A percentile compares a stretch with the other conserved stretches of the same genome.
These are phyloP conservation scores for Triops cancriformis DNA, from an alignment of 1,140 invertebrate genomes.

Conservation along the genomic window DNA sequence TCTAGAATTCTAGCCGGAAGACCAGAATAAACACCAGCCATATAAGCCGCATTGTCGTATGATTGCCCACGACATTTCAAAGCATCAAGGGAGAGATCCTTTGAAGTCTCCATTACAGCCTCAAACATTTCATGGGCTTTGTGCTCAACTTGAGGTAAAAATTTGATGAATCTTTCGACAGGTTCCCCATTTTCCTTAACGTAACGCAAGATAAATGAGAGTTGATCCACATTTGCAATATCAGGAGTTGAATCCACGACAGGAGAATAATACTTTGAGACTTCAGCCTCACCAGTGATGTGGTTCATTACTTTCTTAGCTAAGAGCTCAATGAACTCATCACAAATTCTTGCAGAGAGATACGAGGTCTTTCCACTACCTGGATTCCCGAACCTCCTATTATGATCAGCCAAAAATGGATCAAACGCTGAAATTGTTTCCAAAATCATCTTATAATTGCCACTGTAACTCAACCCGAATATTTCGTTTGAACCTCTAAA, in stretches of 20 bases:
- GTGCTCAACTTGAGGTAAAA: no score
- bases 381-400: conserved; percentile 31
- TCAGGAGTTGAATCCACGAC: conserved; percentile 40
- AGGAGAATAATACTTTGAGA: conserved; percentile 38
- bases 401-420: conserved; percentile 30
- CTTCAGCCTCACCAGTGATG: conserved; percentile 36
- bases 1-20: no score
- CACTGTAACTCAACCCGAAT: background rate
- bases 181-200: background rate
- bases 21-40: no score
- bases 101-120: no score
- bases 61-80: no score
- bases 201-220: conserved; percentile 31
- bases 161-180: no score
- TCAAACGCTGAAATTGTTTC: no score
- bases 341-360: conserved; percentile 37
- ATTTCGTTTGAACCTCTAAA: background rate
- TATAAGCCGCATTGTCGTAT: no score
- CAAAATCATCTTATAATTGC: background rate
- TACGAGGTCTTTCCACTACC: conserved; percentile 30
- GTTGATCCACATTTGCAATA: conserved; percentile 38
- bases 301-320: conserved; percentile 30
- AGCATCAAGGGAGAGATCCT: no score
- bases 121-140: no score
- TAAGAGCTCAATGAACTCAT: conserved; percentile 38